phyloP scores from a whole-genome alignment of 2,888 invertebrate species.

The Galerucella pusilla region DNA sequence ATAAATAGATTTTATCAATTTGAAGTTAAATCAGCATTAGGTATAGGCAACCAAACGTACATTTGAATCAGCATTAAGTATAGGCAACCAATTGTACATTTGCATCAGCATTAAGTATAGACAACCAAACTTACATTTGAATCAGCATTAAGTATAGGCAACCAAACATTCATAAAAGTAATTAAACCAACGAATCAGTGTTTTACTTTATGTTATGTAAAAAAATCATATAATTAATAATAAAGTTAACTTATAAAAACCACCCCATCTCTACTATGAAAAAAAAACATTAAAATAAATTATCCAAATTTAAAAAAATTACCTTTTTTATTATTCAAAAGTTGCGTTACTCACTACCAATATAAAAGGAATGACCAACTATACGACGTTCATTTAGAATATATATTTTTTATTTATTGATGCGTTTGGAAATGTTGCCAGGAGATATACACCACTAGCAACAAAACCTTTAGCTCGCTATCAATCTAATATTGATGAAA shows the following conservation, averaged over 20 bases:
- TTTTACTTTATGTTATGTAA: too few species aligned
- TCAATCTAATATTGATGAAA: conserved; percentile 10
- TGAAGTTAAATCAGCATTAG: too few species aligned
- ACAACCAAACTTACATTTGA: too few species aligned
- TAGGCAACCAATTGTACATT: too few species aligned
- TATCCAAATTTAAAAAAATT: not conserved
- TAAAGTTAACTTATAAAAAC: not conserved
- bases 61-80: too few species aligned
- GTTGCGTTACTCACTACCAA: not conserved
- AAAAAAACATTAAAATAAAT: not conserved
- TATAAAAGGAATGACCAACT: not conserved
- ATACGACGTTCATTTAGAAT: conserved; percentile 24
- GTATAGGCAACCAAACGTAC: too few species aligned
- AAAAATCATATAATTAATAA: not conserved
- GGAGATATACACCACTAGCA: conserved; percentile 46
- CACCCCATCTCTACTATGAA: not conserved
- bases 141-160: too few species aligned
- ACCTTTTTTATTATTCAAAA: not conserved
- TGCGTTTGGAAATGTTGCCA: conserved; percentile 46
- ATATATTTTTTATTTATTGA: conserved; percentile 42
- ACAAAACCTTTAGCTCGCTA: conserved; percentile 35
- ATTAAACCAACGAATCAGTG: too few species aligned
- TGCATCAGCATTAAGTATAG: too few species aligned
- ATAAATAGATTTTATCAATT: too few species aligned
- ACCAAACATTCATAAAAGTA: too few species aligned